These are phyloP conservation scores for Himalopsyche kuldschensis DNA, from an alignment of 2,888 invertebrate genomes.

Conservation along the genomic window DNA sequence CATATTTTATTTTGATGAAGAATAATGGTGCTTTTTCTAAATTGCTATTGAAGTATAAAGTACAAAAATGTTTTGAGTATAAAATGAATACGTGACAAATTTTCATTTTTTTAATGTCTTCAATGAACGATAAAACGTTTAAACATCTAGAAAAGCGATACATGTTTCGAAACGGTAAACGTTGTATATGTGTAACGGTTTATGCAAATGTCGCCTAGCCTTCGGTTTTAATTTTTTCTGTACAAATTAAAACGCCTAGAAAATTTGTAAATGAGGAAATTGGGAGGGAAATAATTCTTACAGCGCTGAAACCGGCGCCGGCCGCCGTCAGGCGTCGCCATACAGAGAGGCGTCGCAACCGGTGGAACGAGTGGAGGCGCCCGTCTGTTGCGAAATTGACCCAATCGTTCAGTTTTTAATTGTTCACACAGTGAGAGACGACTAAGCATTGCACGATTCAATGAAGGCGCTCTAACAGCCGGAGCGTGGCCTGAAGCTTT, in stretches of 20 bases:
- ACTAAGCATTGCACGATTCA: not conserved
- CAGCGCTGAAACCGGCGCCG: not conserved
- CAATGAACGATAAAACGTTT: too few relatives aligned
- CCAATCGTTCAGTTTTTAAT: conserved; percentile 15
- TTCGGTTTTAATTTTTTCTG: not conserved
- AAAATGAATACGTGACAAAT: too few relatives aligned
- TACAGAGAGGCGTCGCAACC: not conserved
- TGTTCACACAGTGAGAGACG: not conserved
- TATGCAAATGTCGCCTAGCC: not conserved
- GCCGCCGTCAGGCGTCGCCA: not conserved
- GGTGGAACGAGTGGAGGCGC: not conserved
- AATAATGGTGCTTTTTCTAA: too few relatives aligned
- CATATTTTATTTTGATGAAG: too few relatives aligned
- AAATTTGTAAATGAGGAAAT: not conserved
- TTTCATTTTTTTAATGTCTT: too few relatives aligned
- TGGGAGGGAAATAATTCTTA: not conserved
- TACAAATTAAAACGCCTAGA: not conserved
- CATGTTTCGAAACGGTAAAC: not conserved
- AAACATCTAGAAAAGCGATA: too few relatives aligned
- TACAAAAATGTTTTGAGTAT: too few relatives aligned
- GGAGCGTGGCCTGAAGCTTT: not conserved
- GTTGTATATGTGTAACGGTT: not conserved
- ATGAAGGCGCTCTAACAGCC: not conserved
- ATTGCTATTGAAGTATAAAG: too few relatives aligned
- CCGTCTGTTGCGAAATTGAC: conserved; percentile 1